Evolutionary conservation across 2,113 vertebrate genomes (phyloP).

Genomic region (Dasyprocta punctata): DNA sequence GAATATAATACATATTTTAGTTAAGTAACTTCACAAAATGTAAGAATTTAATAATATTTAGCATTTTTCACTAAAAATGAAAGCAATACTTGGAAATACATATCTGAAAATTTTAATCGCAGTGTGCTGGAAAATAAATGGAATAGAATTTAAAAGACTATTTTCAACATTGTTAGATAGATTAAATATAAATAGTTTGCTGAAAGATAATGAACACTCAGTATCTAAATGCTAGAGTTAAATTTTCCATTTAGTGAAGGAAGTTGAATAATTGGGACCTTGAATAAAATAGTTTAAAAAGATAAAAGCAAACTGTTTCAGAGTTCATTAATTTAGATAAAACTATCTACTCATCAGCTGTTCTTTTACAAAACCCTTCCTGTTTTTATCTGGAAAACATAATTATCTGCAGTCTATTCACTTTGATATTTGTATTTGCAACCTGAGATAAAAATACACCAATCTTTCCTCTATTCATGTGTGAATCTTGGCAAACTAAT

Average conservation of each 20-base stretch:
- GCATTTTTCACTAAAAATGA: not conserved
- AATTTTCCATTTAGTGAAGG: not conserved
- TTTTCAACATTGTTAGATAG: not conserved
- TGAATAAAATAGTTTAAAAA: not conserved
- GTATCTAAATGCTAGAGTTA: not conserved
- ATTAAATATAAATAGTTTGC: not conserved
- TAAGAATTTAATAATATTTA: not conserved
- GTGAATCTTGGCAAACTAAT: not conserved
- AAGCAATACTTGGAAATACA: not conserved
- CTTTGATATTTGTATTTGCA: slow-evolving; percentile 30
- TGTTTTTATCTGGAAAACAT: not conserved
- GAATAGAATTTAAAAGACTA: not conserved
- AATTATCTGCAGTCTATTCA: not conserved
- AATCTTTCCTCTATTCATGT: not conserved
- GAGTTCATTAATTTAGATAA: slow-evolving; percentile 3
- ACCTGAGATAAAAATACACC: not conserved
- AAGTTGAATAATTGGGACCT: not conserved
- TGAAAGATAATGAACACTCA: not conserved
- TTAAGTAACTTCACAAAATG: not conserved
- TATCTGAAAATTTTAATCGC: not conserved
- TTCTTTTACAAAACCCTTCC: not conserved
- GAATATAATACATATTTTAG: not conserved
- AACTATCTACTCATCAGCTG: not conserved
- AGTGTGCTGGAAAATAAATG: not conserved
- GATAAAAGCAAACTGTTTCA: not conserved